phyloP scores from a whole-genome alignment of 2,113 vertebrate species.

The Dissostichus mawsoni region DNA sequence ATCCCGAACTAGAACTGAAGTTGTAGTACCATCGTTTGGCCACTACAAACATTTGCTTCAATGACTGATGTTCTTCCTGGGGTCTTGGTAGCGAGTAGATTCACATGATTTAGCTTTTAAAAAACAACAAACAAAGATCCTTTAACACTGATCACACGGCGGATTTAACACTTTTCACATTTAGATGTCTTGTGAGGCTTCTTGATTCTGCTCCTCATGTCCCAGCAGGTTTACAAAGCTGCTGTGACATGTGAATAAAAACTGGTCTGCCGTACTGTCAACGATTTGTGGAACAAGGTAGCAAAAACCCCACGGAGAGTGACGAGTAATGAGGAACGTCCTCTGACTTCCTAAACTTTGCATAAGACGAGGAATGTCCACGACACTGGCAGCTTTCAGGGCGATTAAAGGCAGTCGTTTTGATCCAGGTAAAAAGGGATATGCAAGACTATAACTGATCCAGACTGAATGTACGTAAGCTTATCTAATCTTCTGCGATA shows the following conservation, averaged over 20 bases:
- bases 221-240: slow-evolving; percentile 34
- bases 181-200: slow-evolving; percentile 42
- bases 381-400: slow-evolving; percentile 55
- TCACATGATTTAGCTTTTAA: slow-evolving; percentile 38
- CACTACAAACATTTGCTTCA: too few species aligned
- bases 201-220: slow-evolving; percentile 18
- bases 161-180: slow-evolving; percentile 44
- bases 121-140: slow-evolving; percentile 40
- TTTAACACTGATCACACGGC: slow-evolving; percentile 72
- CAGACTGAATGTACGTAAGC: slow-evolving; percentile 41
- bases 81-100: slow-evolving; percentile 5
- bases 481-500: slow-evolving; percentile 49
- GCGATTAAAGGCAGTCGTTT: slow-evolving; percentile 56
- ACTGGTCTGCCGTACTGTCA: neutral
- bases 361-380: slow-evolving; percentile 63
- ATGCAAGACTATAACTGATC: slow-evolving; percentile 44
- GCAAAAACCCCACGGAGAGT: too few species aligned
- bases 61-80: too few species aligned
- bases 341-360: slow-evolving; percentile 47
- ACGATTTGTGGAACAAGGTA: slow-evolving; percentile 7
- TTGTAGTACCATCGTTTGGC: too few species aligned
- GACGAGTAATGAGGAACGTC: neutral
- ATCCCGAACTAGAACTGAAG: too few species aligned
- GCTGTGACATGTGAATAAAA: slow-evolving; percentile 31
- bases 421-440: slow-evolving; percentile 44